Evolutionary conservation across 2,113 vertebrate species (phyloP).

Genomic region (Halichoerus grypus): DNA sequence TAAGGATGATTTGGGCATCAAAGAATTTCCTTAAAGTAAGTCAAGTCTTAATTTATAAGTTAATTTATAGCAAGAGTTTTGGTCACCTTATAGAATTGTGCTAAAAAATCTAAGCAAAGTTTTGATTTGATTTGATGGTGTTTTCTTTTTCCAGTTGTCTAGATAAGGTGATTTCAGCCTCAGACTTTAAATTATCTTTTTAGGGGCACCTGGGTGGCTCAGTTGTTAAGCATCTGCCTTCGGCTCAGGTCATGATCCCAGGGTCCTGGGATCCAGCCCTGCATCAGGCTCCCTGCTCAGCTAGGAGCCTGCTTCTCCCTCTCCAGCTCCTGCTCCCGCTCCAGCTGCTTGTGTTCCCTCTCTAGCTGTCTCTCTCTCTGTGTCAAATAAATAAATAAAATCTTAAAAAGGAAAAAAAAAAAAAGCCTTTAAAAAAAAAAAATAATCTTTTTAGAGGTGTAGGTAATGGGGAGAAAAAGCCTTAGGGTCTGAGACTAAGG

Average conservation of each 20-base stretch:
- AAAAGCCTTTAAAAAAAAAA: too few relatives aligned
- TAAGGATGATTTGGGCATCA: conserved; percentile 16
- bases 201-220: not conserved
- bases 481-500: not conserved
- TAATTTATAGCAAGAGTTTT: not conserved
- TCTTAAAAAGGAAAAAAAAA: too few relatives aligned
- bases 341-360: too few relatives aligned
- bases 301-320: too few relatives aligned
- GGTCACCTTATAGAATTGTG: not conserved
- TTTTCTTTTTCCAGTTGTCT: not conserved
- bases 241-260: too few relatives aligned
- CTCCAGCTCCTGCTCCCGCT: too few relatives aligned
- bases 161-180: not conserved
- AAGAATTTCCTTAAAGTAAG: conserved; percentile 2
- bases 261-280: too few relatives aligned
- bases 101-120: not conserved
- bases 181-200: conserved; percentile 4
- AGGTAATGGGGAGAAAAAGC: not conserved
- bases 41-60: conserved; percentile 20
- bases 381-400: too few relatives aligned
- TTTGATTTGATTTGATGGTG: conserved; percentile 26
- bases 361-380: too few relatives aligned
- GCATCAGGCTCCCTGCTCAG: too few relatives aligned
- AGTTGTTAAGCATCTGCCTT: too few relatives aligned
- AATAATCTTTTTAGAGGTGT: not conserved